A percentile compares a stretch with the other conserved stretches of the same genome.
These are phyloP conservation scores for Periophthalmus magnuspinnatus DNA, from an alignment of 2,797 vertebrate species.

Conservation along the genomic window DNA sequence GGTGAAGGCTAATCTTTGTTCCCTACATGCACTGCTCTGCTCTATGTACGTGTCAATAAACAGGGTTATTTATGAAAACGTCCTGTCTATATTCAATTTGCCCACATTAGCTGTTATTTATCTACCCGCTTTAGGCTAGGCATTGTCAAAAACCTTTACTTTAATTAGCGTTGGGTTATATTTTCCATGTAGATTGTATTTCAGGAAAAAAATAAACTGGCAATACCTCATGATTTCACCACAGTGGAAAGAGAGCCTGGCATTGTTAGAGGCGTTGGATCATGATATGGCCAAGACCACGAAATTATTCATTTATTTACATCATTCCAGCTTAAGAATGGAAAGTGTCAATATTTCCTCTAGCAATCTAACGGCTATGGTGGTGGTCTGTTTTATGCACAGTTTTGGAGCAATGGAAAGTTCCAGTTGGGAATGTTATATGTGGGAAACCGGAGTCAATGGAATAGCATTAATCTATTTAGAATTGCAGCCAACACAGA, in stretches of 20 bases:
- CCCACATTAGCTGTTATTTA: background rate
- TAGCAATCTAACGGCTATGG: too few species aligned
- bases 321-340: background rate
- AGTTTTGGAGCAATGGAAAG: background rate
- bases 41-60: constrained; percentile 14
- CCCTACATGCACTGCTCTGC: constrained; percentile 6
- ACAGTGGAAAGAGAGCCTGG: constrained; percentile 1
- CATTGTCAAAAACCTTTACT: constrained; percentile 2
- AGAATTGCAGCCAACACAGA: background rate
- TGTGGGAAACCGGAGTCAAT: background rate
- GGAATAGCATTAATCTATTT: background rate
- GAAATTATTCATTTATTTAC: background rate
- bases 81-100: background rate
- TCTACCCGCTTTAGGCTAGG: background rate
- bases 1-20: constrained; percentile 1
- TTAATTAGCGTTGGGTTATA: background rate
- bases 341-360: constrained; percentile 1
- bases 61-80: background rate
- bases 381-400: background rate
- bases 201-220: background rate
- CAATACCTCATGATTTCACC: background rate
- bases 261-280: background rate
- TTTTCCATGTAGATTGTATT: background rate
- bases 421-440: background rate
- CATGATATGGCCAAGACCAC: background rate